Conservation (phyloP, 37 sponge, comb jelly and placozoan species). For the Geodia barretti region DNA sequence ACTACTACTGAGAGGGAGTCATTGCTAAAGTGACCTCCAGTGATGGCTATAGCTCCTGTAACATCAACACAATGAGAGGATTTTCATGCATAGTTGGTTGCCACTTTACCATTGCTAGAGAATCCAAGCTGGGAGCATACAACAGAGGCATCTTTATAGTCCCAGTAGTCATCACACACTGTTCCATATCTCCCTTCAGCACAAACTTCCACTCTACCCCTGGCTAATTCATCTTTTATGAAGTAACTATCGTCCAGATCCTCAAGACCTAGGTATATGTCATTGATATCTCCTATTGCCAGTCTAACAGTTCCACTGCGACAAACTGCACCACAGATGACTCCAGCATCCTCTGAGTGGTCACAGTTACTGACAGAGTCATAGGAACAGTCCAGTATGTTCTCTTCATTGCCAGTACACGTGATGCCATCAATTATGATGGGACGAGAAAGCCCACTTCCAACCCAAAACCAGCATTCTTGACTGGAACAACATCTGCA, state of each 20-base stretch:
- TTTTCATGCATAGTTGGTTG: too few species aligned
- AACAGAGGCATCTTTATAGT: slow-evolving; percentile 37
- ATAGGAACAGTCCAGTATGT: slow-evolving; percentile 3
- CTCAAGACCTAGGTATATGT: not conserved
- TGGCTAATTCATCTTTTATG: slow-evolving; percentile 27
- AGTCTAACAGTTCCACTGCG: not conserved
- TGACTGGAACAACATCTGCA: not conserved
- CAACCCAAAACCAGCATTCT: not conserved
- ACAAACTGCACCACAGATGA: slow-evolving; percentile 18
- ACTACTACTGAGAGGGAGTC: not conserved
- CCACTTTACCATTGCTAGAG: slow-evolving; percentile 39
- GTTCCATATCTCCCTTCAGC: slow-evolving; percentile 39
- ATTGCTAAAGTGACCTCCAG: not conserved
- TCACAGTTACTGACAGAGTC: slow-evolving; percentile 17
- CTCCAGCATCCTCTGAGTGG: slow-evolving; percentile 52
- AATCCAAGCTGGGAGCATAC: slow-evolving; percentile 42
- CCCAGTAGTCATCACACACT: slow-evolving; percentile 33
- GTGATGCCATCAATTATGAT: slow-evolving; percentile 25
- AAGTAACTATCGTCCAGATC: slow-evolving; percentile 1
- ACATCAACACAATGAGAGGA: too few species aligned
- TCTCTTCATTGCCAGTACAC: slow-evolving; percentile 26
- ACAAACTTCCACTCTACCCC: slow-evolving; percentile 54
- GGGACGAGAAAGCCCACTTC: slow-evolving; percentile 13
- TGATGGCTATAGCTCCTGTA: not conserved
- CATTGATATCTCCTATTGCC: not conserved